Conservation (phyloP, 2,113 vertebrate species). For the Lamprotornis superbus region DNA sequence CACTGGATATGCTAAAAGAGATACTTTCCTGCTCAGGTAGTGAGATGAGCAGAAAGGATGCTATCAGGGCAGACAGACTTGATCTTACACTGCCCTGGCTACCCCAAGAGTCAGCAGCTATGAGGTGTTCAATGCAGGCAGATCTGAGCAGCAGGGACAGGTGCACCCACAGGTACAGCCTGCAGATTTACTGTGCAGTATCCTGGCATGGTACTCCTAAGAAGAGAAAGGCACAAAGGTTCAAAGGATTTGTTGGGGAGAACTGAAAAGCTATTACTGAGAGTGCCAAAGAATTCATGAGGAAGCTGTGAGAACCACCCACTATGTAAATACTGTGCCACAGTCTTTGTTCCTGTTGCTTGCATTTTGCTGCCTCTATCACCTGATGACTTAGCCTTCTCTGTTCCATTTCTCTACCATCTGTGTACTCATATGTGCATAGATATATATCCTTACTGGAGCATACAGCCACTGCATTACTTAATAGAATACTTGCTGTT, state of each 20-base stretch:
- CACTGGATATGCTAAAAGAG: neutral
- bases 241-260: neutral
- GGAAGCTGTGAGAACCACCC: neutral
- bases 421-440: neutral
- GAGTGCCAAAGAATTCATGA: neutral
- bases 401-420: neutral
- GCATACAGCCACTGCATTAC: neutral
- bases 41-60: neutral
- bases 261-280: neutral
- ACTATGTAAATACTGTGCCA: neutral
- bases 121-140: neutral
- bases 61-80: neutral
- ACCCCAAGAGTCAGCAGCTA: neutral
- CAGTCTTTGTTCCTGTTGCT: neutral
- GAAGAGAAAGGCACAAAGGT: neutral
- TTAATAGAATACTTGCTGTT: neutral
- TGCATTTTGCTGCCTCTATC: neutral
- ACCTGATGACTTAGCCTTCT: neutral
- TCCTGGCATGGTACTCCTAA: fast-evolving
- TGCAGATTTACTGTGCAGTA: neutral
- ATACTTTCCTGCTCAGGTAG: neutral
- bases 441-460: neutral
- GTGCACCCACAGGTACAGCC: neutral
- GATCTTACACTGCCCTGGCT: neutral
- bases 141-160: neutral